A percentile compares a stretch with the other conserved stretches of the same genome.
These are phyloP conservation scores for Pseudochromis fuscus DNA, from an alignment of 2,797 vertebrate genomes.

Conservation along the genomic window DNA sequence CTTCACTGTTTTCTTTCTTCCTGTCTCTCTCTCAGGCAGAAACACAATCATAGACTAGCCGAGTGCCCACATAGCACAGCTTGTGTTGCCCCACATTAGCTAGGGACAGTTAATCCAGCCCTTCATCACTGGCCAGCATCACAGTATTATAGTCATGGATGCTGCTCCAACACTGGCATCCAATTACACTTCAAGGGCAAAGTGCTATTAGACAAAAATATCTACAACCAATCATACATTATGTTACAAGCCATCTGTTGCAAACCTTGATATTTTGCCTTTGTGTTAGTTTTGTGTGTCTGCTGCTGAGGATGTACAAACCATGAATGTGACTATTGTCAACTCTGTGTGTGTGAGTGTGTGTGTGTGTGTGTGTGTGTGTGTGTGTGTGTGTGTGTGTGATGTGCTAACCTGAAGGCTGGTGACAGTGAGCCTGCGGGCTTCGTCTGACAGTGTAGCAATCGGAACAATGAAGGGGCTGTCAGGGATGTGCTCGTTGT, in stretches of 20 bases:
- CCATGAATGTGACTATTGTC: slow-evolving; percentile 30
- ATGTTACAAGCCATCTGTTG: slow-evolving; percentile 42
- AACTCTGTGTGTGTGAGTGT: neutral
- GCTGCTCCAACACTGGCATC: slow-evolving; percentile 60
- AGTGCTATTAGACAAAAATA: slow-evolving; percentile 65
- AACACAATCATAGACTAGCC: slow-evolving; percentile 53
- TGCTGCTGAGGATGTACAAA: slow-evolving; percentile 20
- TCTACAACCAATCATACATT: slow-evolving; percentile 40
- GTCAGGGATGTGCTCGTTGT: slow-evolving; percentile 97
- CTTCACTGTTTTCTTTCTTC: slow-evolving; percentile 28
- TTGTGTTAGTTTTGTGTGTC: slow-evolving; percentile 15
- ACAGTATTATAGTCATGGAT: slow-evolving; percentile 59
- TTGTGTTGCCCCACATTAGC: slow-evolving; percentile 70
- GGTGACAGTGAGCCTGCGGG: slow-evolving; percentile 92
- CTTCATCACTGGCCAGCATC: slow-evolving; percentile 76
- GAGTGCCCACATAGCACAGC: slow-evolving; percentile 69
- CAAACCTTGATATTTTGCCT: slow-evolving; percentile 34
- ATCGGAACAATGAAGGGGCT: slow-evolving; percentile 96
- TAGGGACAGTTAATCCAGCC: slow-evolving; percentile 83
- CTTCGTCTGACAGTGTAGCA: slow-evolving; percentile 93
- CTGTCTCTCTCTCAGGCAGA: slow-evolving; percentile 36
- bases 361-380: neutral
- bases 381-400: slow-evolving; percentile 7
- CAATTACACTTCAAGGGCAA: slow-evolving; percentile 75
- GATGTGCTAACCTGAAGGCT: slow-evolving; percentile 90